Conservation (phyloP, 1,140 invertebrate genomes). For the Rhyzopertha dominica region DNA sequence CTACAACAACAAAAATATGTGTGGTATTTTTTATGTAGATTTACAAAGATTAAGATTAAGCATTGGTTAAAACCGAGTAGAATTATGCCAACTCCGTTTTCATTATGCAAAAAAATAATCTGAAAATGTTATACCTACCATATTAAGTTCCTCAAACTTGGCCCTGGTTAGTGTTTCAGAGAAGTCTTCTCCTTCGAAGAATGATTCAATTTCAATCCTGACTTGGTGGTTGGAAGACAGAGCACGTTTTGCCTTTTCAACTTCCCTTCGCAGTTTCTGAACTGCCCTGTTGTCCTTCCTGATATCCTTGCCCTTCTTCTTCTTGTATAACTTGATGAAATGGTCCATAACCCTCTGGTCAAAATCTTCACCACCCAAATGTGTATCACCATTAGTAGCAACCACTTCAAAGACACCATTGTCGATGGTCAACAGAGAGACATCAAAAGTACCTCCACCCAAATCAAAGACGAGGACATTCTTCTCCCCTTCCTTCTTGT, state of each 20-base stretch:
- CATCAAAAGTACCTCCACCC: slow-evolving; percentile 99
- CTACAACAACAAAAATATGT: no score
- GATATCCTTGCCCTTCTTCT: slow-evolving; percentile 98
- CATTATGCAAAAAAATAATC: no score
- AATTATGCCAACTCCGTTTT: no score
- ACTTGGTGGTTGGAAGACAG: slow-evolving; percentile 94
- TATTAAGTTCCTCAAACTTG: slow-evolving; percentile 99
- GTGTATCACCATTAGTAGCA: slow-evolving; percentile 97
- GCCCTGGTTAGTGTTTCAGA: slow-evolving; percentile 98
- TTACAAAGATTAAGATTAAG: no score
- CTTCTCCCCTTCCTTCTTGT: slow-evolving; percentile 99
- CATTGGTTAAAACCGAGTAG: no score
- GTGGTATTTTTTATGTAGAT: no score
- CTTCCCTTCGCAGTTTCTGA: slow-evolving; percentile 93
- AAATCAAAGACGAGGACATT: slow-evolving; percentile 99
- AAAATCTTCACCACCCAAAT: slow-evolving; percentile 98
- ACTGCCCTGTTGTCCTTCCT: slow-evolving; percentile 92
- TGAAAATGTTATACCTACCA: no score
- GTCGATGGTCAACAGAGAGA: slow-evolving; percentile 97
- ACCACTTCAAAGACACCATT: slow-evolving; percentile 90
- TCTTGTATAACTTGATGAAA: slow-evolving; percentile 98
- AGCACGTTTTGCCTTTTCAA: slow-evolving; percentile 96
- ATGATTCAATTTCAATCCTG: slow-evolving; percentile 97
- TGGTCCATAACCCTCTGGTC: slow-evolving; percentile 98
- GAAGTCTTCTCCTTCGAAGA: slow-evolving; percentile 99